Evolutionary conservation across 2,888 invertebrate species (phyloP).

Genomic region (Acrocera orbiculus): DNA sequence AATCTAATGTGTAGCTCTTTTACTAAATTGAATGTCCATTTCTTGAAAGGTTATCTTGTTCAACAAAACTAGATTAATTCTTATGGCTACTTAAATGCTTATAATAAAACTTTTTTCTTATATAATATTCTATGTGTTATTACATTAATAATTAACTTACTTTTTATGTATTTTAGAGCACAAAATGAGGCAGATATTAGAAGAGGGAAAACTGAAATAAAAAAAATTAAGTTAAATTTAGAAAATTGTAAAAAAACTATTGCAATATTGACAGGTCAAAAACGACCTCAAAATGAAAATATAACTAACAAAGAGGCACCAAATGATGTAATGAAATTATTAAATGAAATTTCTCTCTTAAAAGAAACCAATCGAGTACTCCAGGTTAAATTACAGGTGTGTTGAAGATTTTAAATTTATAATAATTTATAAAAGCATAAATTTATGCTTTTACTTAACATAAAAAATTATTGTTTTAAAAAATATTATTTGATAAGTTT

Average conservation of each 20-base stretch:
- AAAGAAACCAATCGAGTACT: conserved; percentile 44
- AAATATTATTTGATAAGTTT: no score
- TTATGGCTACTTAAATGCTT: no score
- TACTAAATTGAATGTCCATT: no score
- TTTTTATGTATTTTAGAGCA: conserved; percentile 24
- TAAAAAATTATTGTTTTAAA: no score
- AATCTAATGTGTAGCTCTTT: no score
- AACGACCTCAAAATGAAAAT: conserved; percentile 13
- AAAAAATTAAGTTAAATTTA: conserved; percentile 38
- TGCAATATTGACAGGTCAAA: conserved; percentile 20
- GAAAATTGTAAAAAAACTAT: conserved; percentile 26
- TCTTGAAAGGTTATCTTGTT: no score
- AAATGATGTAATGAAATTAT: conserved; percentile 33
- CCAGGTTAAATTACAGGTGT: conserved; percentile 49
- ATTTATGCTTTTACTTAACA: no score
- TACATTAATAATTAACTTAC: neutral
- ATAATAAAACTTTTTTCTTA: no score
- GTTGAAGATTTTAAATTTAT: conserved; percentile 10
- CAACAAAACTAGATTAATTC: no score
- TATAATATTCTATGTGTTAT: no score
- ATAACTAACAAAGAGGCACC: neutral
- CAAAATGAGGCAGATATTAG: conserved; percentile 40
- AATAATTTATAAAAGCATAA: no score
- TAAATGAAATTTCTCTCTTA: conserved; percentile 40
- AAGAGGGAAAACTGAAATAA: conserved; percentile 40